A percentile compares a stretch with the other conserved stretches of the same genome.
These are phyloP conservation scores for Ceratitis capitata DNA, from an alignment of 1,140 invertebrate species.

Conservation along the genomic window DNA sequence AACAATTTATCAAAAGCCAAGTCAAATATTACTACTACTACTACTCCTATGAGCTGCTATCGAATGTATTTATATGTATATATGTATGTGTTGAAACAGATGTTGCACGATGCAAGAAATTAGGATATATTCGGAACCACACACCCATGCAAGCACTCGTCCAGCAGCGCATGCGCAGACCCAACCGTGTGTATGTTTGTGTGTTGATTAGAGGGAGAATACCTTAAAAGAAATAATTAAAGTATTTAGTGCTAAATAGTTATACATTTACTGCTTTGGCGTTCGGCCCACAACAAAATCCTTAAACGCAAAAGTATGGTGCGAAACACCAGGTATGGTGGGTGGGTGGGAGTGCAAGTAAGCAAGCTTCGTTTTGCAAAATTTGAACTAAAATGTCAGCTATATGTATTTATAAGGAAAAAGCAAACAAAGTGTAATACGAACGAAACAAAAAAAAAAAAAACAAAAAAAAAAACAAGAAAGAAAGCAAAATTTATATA, in stretches of 20 bases:
- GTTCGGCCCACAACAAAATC: background rate
- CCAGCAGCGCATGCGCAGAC: background rate
- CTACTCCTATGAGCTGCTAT: slow-evolving; percentile 10
- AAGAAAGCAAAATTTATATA: slow-evolving; percentile 16
- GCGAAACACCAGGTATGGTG: background rate
- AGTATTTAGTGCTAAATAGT: too few species aligned
- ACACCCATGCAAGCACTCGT: background rate
- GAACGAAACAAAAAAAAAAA: slow-evolving; percentile 37
- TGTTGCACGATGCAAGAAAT: background rate
- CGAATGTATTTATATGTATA: background rate
- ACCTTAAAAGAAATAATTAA: too few species aligned
- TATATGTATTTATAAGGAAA: slow-evolving; percentile 25
- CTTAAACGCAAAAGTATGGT: background rate
- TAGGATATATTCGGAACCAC: background rate
- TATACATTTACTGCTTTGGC: too few species aligned
- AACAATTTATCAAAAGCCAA: slow-evolving; percentile 27
- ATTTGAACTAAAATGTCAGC: background rate
- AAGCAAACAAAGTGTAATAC: slow-evolving; percentile 36
- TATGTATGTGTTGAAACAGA: slow-evolving; percentile 2
- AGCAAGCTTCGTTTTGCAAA: background rate
- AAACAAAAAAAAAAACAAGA: slow-evolving; percentile 3
- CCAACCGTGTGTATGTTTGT: background rate
- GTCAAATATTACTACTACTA: slow-evolving; percentile 39
- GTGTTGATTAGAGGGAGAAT: too few species aligned
- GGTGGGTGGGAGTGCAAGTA: background rate